Conservation (phyloP, 2,113 vertebrate species). For the Passer domesticus region DNA sequence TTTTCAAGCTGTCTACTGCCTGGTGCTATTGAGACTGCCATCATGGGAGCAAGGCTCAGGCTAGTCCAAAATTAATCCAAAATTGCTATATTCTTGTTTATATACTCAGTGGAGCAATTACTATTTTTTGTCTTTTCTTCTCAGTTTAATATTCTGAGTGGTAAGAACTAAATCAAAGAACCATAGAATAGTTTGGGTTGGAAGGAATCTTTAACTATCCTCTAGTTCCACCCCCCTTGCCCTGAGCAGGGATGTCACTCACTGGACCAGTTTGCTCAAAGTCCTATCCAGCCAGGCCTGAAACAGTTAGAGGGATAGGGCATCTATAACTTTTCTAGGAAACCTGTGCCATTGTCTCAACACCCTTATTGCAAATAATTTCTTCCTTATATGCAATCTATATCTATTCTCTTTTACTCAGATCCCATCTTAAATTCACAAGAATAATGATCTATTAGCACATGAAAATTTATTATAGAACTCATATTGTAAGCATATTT, state of each 20-base stretch:
- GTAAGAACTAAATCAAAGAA: background rate
- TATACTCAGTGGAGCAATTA: background rate
- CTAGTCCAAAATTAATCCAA: background rate
- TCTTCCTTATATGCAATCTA: background rate
- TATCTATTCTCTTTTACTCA: background rate
- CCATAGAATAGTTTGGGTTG: background rate
- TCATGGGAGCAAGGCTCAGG: background rate
- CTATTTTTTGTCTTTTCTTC: background rate
- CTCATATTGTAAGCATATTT: background rate
- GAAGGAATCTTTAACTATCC: background rate
- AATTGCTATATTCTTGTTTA: background rate
- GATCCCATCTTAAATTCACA: background rate
- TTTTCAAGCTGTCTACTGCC: background rate
- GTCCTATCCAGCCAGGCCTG: background rate
- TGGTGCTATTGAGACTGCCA: background rate
- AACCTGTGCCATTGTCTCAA: background rate
- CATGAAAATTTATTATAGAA: background rate
- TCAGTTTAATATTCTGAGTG: background rate
- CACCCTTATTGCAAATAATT: background rate
- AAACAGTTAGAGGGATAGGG: background rate
- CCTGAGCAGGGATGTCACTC: background rate
- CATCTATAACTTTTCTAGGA: background rate
- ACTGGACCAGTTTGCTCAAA: background rate
- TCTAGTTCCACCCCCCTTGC: background rate
- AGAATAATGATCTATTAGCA: background rate